Evolutionary conservation across 2,113 vertebrate genomes (phyloP).

Genomic region (Hydrochoerus hydrochaeris): DNA sequence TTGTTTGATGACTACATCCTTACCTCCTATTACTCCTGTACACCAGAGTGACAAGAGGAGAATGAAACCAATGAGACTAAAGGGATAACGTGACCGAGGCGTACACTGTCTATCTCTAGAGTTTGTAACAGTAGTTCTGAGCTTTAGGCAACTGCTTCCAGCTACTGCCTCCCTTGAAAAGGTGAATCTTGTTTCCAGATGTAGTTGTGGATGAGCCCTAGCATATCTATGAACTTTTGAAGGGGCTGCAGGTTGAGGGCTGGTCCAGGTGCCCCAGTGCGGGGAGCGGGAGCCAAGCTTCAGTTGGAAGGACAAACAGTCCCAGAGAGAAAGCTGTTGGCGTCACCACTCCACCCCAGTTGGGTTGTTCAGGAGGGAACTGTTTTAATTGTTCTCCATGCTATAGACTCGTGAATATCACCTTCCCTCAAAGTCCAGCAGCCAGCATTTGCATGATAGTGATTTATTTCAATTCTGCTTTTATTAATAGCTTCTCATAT

Average conservation of each 20-base stretch:
- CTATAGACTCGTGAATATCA: background rate
- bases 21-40: background rate
- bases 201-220: background rate
- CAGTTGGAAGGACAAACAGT: background rate
- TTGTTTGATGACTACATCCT: background rate
- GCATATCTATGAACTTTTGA: background rate
- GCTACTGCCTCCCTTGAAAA: background rate
- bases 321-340: background rate
- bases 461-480: conserved; percentile 69
- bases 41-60: rapidly evolving
- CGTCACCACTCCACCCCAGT: too few species aligned
- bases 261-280: rapidly evolving
- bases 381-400: background rate
- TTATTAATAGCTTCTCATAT: conserved; percentile 77
- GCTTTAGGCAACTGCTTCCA: background rate
- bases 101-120: background rate
- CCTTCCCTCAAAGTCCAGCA: conserved; percentile 48
- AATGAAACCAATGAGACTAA: rapidly evolving
- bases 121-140: background rate
- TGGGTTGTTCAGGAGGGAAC: background rate
- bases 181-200: background rate
- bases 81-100: background rate
- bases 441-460: background rate
- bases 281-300: background rate
- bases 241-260: background rate